phyloP scores from a whole-genome alignment of 2,797 vertebrate genomes.

The Knipowitschia caucasica region DNA sequence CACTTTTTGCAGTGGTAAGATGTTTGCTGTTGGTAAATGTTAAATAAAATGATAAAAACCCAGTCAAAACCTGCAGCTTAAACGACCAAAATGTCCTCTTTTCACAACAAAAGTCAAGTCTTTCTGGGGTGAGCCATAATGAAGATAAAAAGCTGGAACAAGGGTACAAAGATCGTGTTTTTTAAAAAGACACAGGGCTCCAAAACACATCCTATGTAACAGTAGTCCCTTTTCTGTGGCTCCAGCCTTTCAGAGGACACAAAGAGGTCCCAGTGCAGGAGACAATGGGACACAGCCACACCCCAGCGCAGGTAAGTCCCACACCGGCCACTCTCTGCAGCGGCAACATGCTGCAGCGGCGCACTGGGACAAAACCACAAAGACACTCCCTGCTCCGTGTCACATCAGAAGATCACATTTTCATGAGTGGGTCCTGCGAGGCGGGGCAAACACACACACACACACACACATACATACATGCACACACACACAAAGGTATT shows the following conservation, averaged over 20 bases:
- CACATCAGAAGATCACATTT: constrained; percentile 73
- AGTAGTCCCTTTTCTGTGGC: constrained; percentile 63
- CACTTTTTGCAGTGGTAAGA: no score
- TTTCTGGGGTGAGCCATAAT: constrained; percentile 6
- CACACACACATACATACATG: no score
- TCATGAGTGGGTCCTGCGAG: constrained; percentile 50
- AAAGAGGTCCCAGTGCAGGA: constrained; percentile 64
- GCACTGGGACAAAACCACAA: constrained; percentile 56
- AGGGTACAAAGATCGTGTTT: constrained; percentile 12
- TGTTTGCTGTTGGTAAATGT: no score
- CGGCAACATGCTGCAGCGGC: constrained; percentile 59
- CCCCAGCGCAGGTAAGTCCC: constrained; percentile 67
- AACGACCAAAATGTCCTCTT: no score
- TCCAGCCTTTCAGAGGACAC: constrained; percentile 60
- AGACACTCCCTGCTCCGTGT: constrained; percentile 66
- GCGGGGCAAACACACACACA: no score
- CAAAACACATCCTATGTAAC: constrained; percentile 65
- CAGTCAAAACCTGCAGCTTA: no score
- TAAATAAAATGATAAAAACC: no score
- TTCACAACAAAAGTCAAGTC: background rate
- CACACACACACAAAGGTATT: constrained; percentile 56
- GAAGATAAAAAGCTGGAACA: constrained; percentile 23
- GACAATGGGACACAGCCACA: constrained; percentile 69
- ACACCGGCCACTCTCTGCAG: constrained; percentile 49
- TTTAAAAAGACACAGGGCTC: constrained; percentile 37